A percentile compares a stretch with the other conserved stretches of the same genome.
Conservation (phyloP, 2,888 invertebrate species). For the Parnassius orleans region DNA sequence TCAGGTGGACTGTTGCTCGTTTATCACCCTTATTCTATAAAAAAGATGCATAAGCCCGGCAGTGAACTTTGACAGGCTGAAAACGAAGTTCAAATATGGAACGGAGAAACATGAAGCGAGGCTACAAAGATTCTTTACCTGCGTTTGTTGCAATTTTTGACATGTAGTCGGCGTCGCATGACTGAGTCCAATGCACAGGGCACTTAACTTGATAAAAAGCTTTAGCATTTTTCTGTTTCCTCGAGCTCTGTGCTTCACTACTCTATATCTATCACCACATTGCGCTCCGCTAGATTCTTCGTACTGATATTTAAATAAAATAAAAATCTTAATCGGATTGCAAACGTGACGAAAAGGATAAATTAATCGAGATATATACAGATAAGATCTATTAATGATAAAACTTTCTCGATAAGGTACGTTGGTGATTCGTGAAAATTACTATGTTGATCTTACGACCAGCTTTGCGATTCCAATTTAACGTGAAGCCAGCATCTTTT, state of each 20-base stretch:
- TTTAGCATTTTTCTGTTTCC: slow-evolving; percentile 45
- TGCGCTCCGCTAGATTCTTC: slow-evolving; percentile 9
- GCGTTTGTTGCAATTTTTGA: slow-evolving; percentile 54
- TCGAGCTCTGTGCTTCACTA: slow-evolving; percentile 8
- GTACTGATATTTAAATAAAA: slow-evolving; percentile 33
- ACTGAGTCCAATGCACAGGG: slow-evolving; percentile 45
- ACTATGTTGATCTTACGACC: not conserved
- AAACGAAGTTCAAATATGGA: too few species aligned
- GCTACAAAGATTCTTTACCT: slow-evolving; percentile 44
- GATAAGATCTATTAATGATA: slow-evolving; percentile 19
- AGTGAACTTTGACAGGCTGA: too few species aligned
- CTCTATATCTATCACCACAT: slow-evolving; percentile 26
- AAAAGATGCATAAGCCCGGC: too few species aligned
- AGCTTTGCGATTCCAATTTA: too few species aligned
- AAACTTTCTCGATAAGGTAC: slow-evolving; percentile 14
- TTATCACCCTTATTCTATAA: too few species aligned
- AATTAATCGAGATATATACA: slow-evolving; percentile 5
- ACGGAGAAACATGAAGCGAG: too few species aligned
- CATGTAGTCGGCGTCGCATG: slow-evolving; percentile 44
- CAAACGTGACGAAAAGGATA: slow-evolving; percentile 34
- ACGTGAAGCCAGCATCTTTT: too few species aligned
- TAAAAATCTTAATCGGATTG: slow-evolving; percentile 26
- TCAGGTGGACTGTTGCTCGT: too few species aligned
- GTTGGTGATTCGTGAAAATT: slow-evolving; percentile 14
- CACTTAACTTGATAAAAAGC: slow-evolving; percentile 45